phyloP scores from a whole-genome alignment of 2,888 invertebrate genomes.

The Amaurobius ferox region DNA sequence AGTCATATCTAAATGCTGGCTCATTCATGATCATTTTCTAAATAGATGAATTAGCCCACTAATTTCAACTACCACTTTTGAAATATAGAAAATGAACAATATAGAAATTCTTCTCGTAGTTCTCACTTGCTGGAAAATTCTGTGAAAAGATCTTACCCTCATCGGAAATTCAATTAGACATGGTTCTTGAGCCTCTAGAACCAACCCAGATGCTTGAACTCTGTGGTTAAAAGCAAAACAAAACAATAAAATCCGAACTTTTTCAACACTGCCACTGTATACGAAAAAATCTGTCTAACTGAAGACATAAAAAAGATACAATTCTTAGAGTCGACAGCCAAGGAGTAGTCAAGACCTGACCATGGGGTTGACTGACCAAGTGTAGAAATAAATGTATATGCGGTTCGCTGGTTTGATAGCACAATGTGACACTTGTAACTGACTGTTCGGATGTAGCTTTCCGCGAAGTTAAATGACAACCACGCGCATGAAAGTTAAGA shows the following conservation, averaged over 20 bases:
- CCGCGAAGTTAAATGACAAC: slow-evolving; percentile 34
- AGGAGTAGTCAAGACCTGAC: slow-evolving; percentile 16
- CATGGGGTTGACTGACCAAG: slow-evolving; percentile 60
- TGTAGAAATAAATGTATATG: slow-evolving; percentile 49
- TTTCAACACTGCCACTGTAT: not conserved
- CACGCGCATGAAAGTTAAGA: slow-evolving; percentile 26
- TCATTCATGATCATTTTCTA: too few species aligned
- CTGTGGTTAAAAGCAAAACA: not conserved
- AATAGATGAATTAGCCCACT: too few species aligned
- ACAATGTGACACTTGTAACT: slow-evolving; percentile 69
- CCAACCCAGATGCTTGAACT: slow-evolving; percentile 33
- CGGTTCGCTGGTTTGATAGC: slow-evolving; percentile 63
- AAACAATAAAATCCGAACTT: not conserved
- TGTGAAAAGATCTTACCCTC: not conserved
- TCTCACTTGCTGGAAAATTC: too few species aligned
- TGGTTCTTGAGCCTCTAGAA: slow-evolving; percentile 34
- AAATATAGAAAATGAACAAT: too few species aligned
- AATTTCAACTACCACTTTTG: too few species aligned
- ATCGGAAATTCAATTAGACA: slow-evolving; percentile 55
- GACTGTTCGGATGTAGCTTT: slow-evolving; percentile 49
- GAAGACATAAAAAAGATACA: slow-evolving; percentile 6
- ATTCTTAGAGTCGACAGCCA: slow-evolving; percentile 21
- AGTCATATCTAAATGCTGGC: too few species aligned
- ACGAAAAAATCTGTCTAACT: not conserved
- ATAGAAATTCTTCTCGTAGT: too few species aligned